Evolutionary conservation across 92 coral and sea anemone species (phyloP).

Genomic region (Phenganax subtilis): DNA sequence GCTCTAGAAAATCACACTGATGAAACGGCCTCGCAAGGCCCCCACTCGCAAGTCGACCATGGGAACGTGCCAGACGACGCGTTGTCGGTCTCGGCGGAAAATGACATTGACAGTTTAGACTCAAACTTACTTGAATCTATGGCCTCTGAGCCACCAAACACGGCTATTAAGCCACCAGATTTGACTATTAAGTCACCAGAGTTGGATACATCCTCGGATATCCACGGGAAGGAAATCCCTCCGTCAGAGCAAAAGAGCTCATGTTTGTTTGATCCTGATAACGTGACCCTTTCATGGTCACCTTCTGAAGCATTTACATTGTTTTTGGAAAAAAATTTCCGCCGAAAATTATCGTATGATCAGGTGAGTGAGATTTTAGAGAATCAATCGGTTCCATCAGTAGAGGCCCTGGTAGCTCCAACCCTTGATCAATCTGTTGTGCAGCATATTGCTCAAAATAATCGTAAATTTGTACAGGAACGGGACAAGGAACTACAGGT

Average conservation of each 20-base stretch:
- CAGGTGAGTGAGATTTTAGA: conserved; percentile 49
- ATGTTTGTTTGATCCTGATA: background rate
- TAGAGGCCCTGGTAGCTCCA: conserved; percentile 38
- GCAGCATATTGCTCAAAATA: conserved; percentile 39
- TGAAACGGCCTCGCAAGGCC: conserved; percentile 1
- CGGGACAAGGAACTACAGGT: conserved; percentile 45
- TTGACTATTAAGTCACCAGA: background rate
- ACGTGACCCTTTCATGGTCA: background rate
- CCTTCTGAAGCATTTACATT: background rate
- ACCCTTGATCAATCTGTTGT: conserved; percentile 40
- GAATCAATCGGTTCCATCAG: conserved; percentile 38
- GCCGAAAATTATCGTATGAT: conserved; percentile 44
- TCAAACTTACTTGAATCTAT: background rate
- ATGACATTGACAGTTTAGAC: background rate
- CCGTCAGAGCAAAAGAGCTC: background rate
- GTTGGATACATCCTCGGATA: background rate
- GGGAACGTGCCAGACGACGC: background rate
- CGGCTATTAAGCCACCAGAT: conserved; percentile 15
- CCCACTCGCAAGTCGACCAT: background rate
- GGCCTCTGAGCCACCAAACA: conserved; percentile 19
- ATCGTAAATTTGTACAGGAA: conserved; percentile 32
- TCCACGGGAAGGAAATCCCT: background rate
- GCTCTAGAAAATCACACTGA: background rate
- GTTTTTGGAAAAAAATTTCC: conserved; percentile 49
- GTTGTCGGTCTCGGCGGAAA: background rate